Evolutionary conservation across 2,797 vertebrate species (phyloP).

Genomic region (Nyctibius grandis): DNA sequence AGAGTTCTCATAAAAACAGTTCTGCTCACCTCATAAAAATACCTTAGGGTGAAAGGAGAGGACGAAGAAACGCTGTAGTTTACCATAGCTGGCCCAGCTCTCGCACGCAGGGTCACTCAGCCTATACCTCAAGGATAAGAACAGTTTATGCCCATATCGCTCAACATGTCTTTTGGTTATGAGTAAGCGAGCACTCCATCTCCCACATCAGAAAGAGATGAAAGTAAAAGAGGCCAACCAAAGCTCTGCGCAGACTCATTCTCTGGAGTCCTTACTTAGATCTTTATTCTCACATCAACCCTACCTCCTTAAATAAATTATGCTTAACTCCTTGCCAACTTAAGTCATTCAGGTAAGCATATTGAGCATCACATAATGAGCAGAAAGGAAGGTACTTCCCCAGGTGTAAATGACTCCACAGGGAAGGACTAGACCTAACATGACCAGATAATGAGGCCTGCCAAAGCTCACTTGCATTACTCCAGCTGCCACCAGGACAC

Average conservation of each 20-base stretch:
- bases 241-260: not conserved
- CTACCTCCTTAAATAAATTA: not conserved
- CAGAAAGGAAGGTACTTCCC: not conserved
- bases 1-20: not conserved
- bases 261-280: not conserved
- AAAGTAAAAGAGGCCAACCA: not conserved
- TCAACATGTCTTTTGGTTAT: not conserved
- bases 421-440: not conserved
- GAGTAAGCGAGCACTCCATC: not conserved
- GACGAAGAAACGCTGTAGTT: not conserved
- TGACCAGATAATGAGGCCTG: fast-evolving
- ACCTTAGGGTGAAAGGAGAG: not conserved
- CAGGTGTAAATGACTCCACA: not conserved
- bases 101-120: not conserved
- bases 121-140: not conserved
- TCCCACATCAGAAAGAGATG: not conserved
- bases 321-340: not conserved
- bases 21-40: not conserved
- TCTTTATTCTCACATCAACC: not conserved
- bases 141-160: not conserved
- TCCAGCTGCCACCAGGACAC: not conserved
- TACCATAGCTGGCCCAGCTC: not conserved
- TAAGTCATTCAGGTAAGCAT: not conserved
- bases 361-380: not conserved
- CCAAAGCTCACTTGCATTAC: not conserved